Evolutionary conservation across 2,113 vertebrate species (phyloP), one percentile per base, ranked within the genome.

Genomic region (Callocephalon fimbriatum): DNA sequence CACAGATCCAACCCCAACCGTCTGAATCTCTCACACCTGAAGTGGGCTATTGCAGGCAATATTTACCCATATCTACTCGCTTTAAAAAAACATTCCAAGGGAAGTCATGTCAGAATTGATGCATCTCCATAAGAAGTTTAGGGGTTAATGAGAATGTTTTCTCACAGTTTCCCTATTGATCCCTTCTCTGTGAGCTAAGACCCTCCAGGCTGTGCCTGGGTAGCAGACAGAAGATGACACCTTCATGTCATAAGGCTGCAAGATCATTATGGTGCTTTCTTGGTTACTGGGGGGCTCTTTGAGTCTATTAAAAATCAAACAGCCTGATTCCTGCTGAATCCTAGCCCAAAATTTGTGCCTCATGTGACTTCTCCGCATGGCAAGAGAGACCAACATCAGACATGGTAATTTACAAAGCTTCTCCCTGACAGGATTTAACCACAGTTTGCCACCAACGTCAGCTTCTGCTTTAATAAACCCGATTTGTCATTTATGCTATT

Each of bases 261-360:
- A 3, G 25, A n/a, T 3, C 15, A n/a, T 26, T 15, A 29, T 0
- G 0, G 12, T 20, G 12, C 11, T 67, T 53, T 77, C 45, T 15
- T 58, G 12, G 5, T n/a, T 66, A 7, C 25, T 17, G 9, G 4
- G 16, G 6, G 5, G 10, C 16, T 48, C 25, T 38, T 56, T 59
- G 51, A 38, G 22, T 21, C 10, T 15, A 17, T 22, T 4, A 40
- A 44, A 83, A 71, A 37, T 17, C 25, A 62, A 86, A 14, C 19
- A 78, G 38, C 56, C 29, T 1, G 0, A 54, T 51, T 37, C 27
- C 26, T 88, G 16, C 37, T 61, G 27, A 88, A 83, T 90, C 42
- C 25, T 53, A 82, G 26, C 31, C 58, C 23, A 15, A 61, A 82
- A 72, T 37, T 65, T 25, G 21, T 7, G 14, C 50, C 27, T n/a